Base-by-base conservation (phyloP, 2,888 invertebrate species). In the Oligia fasciuncula region DNA sequence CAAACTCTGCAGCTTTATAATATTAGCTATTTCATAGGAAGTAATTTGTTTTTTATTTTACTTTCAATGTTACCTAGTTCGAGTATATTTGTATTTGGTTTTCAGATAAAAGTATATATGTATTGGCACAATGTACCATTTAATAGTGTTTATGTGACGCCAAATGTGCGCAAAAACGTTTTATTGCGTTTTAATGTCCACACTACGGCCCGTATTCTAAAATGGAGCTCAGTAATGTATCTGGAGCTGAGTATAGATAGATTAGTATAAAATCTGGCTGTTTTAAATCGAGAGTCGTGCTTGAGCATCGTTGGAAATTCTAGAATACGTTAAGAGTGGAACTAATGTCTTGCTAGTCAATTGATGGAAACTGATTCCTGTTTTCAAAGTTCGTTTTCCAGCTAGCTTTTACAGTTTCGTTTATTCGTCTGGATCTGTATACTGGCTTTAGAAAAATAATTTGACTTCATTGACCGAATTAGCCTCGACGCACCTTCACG, bases 401-500 rank as follows among this genome's bases (percentile, higher is more conserved):
- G 46, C 23, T 49, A 68, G 6, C 54, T 68, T 81, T 80, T 54
- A 46, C 29, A 51, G n/a, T 76, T 69, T 57, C 62, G 49, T 69
- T 69, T 76, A 43, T 57, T 60, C 35, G 13, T 40, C 17, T 35
- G 62, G 63, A 46, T 69, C 14, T 69, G 63, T 60, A 9, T 49
- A 57, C 68, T 49, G 43, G 57, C 46, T 67, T 77, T 83, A n/a
- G 60, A n/a, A n/a, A 35, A 74, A 72, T 57, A 72, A 17, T 72
- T 73, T 74, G 73, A 65, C 67, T 72, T 69, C 68, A 76, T 79
- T 83, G 70, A 51, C 67, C 40, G 73, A 85, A 85, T 85, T 76
- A 86, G 73, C 83, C 63, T 57, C 69, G 73, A 66, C 85, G 66
- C 84, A 84, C 79, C 76, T 84, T 73, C 75, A 77, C 82, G 81